Evolutionary conservation across 2,113 vertebrate genomes (phyloP).

Genomic region (Peromyscus polionotus): DNA sequence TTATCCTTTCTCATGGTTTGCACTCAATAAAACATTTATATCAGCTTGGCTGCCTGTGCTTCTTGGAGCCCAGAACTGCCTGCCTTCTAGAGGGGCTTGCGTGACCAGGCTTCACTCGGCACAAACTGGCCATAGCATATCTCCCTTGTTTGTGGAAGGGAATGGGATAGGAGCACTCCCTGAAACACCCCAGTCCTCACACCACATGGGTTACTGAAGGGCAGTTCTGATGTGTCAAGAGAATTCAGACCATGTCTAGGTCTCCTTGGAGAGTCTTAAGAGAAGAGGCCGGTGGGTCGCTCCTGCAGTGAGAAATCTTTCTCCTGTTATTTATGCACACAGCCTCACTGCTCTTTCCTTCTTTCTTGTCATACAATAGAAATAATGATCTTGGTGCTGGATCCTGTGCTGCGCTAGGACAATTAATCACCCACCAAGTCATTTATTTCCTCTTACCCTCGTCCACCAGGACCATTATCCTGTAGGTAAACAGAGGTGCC

Average conservation of each 20-base stretch:
- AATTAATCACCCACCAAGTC: conserved; percentile 80
- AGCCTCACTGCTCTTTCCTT: conserved; percentile 57
- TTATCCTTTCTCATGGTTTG: conserved; percentile 16
- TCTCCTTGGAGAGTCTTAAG: background rate
- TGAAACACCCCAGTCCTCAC: background rate
- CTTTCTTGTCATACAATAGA: conserved; percentile 78
- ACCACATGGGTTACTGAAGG: background rate
- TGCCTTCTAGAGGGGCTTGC: background rate
- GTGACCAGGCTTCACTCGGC: background rate
- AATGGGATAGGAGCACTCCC: background rate
- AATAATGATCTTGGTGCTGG: conserved; percentile 80
- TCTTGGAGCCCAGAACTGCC: background rate
- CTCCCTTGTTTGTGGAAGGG: background rate
- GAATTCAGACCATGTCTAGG: background rate
- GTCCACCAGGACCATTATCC: conserved; percentile 80
- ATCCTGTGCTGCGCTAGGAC: conserved; percentile 62
- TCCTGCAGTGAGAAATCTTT: conserved; percentile 54
- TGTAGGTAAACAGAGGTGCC: conserved; percentile 82
- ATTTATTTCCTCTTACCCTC: conserved; percentile 75
- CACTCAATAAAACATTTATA: background rate
- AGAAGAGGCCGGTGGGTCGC: conserved; percentile 29
- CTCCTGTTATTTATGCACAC: conserved; percentile 75
- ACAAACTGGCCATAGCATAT: background rate
- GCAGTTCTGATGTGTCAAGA: background rate
- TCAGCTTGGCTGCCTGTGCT: background rate